Base-by-base conservation (phyloP, 1,140 invertebrate genomes). In the Saxidomus purpurata region DNA sequence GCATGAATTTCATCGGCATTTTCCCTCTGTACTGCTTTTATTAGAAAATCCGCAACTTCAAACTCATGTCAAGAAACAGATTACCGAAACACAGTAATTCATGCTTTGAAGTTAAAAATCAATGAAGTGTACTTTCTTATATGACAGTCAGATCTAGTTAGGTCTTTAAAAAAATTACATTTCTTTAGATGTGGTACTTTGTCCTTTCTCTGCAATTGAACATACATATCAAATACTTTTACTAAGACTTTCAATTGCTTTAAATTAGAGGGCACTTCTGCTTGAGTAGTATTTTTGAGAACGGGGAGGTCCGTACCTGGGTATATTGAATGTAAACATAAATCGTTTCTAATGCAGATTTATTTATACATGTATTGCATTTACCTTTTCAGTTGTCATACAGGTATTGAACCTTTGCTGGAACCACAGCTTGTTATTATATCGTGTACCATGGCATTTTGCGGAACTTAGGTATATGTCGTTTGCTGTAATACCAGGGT, bases 311-410 rank as follows among this genome's bases (percentile, higher is more conserved):
- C 28, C 34, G 28, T 34, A 69, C 34, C 34, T 6, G 9, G 2
- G 22, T 40, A 22, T 38, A 71, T 1, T 40, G 34, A 71, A 28
- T 2, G 8, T 38, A 4, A 22, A 38, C 22, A 1, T 38, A 22
- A 1, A 71, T 6, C n/a, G 17, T 71, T 71, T 19, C 13, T 28
- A 4, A 8, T 11, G 8, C 63, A 9, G 28, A 36, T 6, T 67
- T 13, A 67, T 31, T n/a, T 31, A 36, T 31, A 8, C 19, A 67
- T 34, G 1, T 31, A 2, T 67, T 67, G n/a, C 36, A 71, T 17
- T 71, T 71, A 82, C 80, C 52, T 82, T 82, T 67, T 63, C 59
- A 38, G 31, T 25, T 1, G 80, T 82, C 49, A 82, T 19, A 25
- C 80, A 82, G 1, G 8, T 6, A 43, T 43, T 22, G 11, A 81